Base-by-base conservation (phyloP, 2,888 invertebrate species). In the Barypeithes pellucidus region DNA sequence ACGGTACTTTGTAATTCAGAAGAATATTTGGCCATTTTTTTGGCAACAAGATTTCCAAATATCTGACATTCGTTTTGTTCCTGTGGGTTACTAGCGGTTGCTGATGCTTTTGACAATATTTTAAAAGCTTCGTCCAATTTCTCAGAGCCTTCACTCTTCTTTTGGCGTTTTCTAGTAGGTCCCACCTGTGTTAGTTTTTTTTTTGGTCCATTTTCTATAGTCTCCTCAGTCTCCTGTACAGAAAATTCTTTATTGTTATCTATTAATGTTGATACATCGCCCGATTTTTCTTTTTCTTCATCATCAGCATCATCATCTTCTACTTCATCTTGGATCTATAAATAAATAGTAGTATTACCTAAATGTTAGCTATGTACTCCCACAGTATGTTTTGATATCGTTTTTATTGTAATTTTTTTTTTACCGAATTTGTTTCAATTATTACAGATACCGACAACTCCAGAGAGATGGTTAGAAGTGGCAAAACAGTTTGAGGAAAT, bases 1-100 rank as follows among this genome's bases (percentile, higher is more conserved):
- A 24, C 54, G 29, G 24, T 11, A 54, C 22, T 54, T 54, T 54
- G 54, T 12, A 24, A 11, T 3, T 54, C 54, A 11, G 29, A 22
- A 54, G 54, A 11, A 24, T 54, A 54, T 54, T 54, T 54, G 22
- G 22, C 22, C n/a, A 41, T 9, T 14, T 41, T 54, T 24, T n/a
- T 54, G 29, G 54, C 54, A 24, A 54, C 54, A 22, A 54, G 22
- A 54, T 54, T 54, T 54, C 54, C 54, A 54, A 54, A 54, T 22
- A 54, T 54, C 22, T 54, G 54, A 12, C 24, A 54, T 54, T 54
- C 29, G 24, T 4, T 54, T 24, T 54, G 54, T 18, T 22, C 54
- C 54, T 29, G 54, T 24, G 24, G 24, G 24, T 24, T 24, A 24
- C 24, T 24, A 54, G 54, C 22, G n/a, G 54, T 11, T 54, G 22